Percentiles rank a stretch among this genome's conserved stretches.
Evolutionary conservation across 1,140 invertebrate species (phyloP).

Genomic region (Macrobrachium rosenbergii): DNA sequence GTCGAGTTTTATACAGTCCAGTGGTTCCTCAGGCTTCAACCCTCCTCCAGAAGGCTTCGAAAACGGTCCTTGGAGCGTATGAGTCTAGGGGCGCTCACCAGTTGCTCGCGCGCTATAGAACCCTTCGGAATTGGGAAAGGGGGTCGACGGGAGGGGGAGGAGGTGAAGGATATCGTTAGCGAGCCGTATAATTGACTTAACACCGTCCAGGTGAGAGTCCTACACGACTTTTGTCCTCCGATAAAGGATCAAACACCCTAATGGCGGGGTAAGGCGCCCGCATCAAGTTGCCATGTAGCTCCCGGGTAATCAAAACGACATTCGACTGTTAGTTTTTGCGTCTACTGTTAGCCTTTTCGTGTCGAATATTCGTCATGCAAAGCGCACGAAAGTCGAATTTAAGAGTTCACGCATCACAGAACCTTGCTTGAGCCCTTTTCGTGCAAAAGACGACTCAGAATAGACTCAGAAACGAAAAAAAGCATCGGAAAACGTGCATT

Average conservation of each 20-base stretch:
- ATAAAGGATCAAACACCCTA: constrained; percentile 39
- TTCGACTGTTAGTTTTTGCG: too few relatives aligned
- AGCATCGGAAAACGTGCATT: too few relatives aligned
- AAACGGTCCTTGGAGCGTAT: not conserved
- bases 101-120: not conserved
- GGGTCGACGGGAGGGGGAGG: not conserved
- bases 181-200: constrained; percentile 51
- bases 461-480: too few relatives aligned
- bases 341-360: too few relatives aligned
- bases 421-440: too few relatives aligned
- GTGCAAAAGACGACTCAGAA: too few relatives aligned
- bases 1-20: constrained; percentile 36
- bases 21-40: not conserved
- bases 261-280: constrained; percentile 13
- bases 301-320: too few relatives aligned
- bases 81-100: not conserved
- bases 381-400: too few relatives aligned
- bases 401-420: too few relatives aligned
- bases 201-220: constrained; percentile 46
- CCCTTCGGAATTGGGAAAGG: too few relatives aligned
- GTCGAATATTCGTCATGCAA: too few relatives aligned
- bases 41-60: not conserved
- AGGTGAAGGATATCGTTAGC: constrained; percentile 29
- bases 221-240: constrained; percentile 33
- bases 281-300: too few relatives aligned